Evolutionary conservation across 2,888 invertebrate genomes (phyloP), one percentile per base, ranked within the genome.

Genomic region (Parnassius smintheus): DNA sequence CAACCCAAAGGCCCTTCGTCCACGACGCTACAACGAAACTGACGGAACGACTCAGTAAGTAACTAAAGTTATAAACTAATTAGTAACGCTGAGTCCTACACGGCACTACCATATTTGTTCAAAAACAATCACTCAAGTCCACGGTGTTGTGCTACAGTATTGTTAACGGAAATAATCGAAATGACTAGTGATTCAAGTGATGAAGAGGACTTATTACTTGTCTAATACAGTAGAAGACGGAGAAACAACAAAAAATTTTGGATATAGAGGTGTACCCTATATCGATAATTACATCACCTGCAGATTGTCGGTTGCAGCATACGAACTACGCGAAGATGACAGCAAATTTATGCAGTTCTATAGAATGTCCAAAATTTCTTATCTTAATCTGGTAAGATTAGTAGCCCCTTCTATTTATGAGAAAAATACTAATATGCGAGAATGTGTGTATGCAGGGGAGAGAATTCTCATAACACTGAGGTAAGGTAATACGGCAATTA

Each of bases 401-500:
- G 12, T 49, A 49, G 4, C 49, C 12, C 49, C 49, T 49, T 12
- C 49, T 4, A 49, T 49, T 49, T 11, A 13, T n/a, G n/a, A n/a
- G n/a, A n/a, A n/a, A n/a, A n/a, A n/a, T n/a, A 49, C 49, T 49
- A 49, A n/a, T n/a, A 49, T 13, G n/a, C n/a, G n/a, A 12, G 49
- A 49, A 11, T 49, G 49, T 13, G 49, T 49, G 12, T 12, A 2
- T 2, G 49, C 18, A 9, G 13, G 2, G 12, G 49, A 55, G 11
- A 41, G 44, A 55, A 42, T 55, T 9, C 13, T 49, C 7, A 49
- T 49, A 49, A 49, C 49, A 13, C 49, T 49, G 13, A 49, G 49
- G 49, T 18, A 18, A 18, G 18, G 18, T 18, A 18, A 18, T 18
- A 18, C 18, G 18, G 1, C 18, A 18, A 18, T 18, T 18, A 18